Conservation (phyloP, 2,888 invertebrate genomes). For the Microplitis manilae region DNA sequence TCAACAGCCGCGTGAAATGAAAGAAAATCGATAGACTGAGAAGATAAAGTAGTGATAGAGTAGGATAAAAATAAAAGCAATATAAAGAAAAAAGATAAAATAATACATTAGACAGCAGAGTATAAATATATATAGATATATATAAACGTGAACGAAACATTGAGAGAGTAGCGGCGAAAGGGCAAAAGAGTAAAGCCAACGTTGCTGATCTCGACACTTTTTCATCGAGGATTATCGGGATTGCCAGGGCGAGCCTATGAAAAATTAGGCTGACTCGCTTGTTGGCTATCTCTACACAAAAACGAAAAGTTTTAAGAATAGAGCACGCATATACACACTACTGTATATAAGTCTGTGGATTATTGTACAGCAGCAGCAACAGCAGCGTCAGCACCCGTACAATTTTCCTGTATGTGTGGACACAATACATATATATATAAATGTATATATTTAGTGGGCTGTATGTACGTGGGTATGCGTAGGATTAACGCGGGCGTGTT, state of each 20-base stretch:
- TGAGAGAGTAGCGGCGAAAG: neutral
- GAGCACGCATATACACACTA: neutral
- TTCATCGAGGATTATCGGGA: conserved; percentile 39
- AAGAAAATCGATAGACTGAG: neutral
- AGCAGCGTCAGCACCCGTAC: neutral
- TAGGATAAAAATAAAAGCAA: too few relatives aligned
- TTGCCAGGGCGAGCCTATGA: conserved; percentile 31
- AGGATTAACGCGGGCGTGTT: conserved; percentile 43
- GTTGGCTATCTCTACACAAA: conserved; percentile 14
- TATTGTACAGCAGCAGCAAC: neutral
- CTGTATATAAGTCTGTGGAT: neutral
- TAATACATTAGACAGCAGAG: neutral
- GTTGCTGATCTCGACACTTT: conserved; percentile 34
- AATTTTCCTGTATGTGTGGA: neutral
- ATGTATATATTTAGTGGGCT: conserved; percentile 11
- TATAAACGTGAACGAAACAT: neutral
- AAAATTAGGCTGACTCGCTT: conserved; percentile 37
- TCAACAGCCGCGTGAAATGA: neutral
- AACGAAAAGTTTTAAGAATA: conserved; percentile 13
- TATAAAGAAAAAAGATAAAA: neutral
- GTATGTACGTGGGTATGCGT: conserved; percentile 39
- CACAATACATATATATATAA: too few relatives aligned
- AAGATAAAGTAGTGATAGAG: neutral
- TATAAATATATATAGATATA: neutral
- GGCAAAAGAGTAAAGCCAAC: conserved; percentile 20